Evolutionary conservation across 2,113 vertebrate species (phyloP).

Genomic region (Phylloscopus trochilus): DNA sequence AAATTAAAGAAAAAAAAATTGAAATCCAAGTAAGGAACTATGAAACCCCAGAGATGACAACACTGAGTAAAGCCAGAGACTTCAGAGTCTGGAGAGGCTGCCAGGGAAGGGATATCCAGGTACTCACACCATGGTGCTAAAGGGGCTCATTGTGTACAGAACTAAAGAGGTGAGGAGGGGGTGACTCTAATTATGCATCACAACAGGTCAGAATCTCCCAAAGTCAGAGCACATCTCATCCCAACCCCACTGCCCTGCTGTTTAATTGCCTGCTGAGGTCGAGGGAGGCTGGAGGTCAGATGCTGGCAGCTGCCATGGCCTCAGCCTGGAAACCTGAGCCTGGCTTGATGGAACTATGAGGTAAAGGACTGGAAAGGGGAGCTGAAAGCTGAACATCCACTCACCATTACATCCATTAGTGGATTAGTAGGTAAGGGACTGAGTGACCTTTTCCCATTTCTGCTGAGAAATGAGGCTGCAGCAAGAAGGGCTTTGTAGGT

Average conservation of each 20-base stretch:
- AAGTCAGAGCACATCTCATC: neutral
- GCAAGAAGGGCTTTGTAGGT: neutral
- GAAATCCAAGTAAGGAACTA: neutral
- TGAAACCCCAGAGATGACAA: neutral
- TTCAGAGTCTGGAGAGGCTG: neutral
- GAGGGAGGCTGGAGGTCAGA: neutral
- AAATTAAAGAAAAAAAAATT: neutral
- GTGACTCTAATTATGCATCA: neutral
- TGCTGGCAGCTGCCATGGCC: neutral
- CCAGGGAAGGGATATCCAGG: neutral
- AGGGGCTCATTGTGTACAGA: rapidly evolving
- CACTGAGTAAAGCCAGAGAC: neutral
- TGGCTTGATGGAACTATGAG: neutral
- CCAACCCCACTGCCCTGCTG: neutral
- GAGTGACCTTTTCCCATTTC: neutral
- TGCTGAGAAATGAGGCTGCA: neutral
- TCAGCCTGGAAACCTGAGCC: slow-evolving; percentile 39
- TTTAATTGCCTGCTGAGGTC: neutral
- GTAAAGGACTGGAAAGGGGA: neutral
- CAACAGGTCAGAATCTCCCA: neutral
- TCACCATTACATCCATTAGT: neutral
- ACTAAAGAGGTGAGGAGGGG: neutral
- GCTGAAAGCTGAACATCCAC: neutral
- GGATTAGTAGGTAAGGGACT: neutral
- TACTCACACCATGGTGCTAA: rapidly evolving